Evolutionary conservation across 1,140 invertebrate genomes (phyloP).

Genomic region (Scaptodrosophila lebanonensis): DNA sequence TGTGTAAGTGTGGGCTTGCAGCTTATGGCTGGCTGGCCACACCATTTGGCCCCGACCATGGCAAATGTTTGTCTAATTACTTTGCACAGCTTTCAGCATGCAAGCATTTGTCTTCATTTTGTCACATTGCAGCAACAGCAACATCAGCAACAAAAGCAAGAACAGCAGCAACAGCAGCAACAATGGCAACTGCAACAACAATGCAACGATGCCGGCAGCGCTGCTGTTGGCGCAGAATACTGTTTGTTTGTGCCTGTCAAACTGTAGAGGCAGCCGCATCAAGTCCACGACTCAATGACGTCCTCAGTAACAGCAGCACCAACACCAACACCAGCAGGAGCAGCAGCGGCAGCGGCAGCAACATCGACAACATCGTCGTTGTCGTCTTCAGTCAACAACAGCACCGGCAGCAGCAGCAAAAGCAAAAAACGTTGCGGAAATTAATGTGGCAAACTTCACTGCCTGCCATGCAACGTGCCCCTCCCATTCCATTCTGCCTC

Average conservation of each 20-base stretch:
- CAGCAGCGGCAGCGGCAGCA: constrained; percentile 40
- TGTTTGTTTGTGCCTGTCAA: constrained; percentile 68
- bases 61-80: constrained; percentile 74
- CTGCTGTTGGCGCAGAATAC: constrained; percentile 16
- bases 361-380: constrained; percentile 14
- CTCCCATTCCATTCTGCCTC: not conserved
- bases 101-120: constrained; percentile 71
- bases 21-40: constrained; percentile 26
- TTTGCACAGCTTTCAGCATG: constrained; percentile 71
- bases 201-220: not conserved
- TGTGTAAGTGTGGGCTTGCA: constrained; percentile 18
- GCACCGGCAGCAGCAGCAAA: constrained; percentile 3
- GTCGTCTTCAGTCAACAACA: constrained; percentile 49
- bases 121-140: constrained; percentile 33
- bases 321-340: constrained; percentile 21
- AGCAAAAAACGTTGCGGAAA: constrained; percentile 39
- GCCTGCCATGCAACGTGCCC: not conserved
- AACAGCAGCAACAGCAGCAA: constrained; percentile 3
- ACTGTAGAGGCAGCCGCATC: constrained; percentile 2
- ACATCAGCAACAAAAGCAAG: constrained; percentile 1
- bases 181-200: not conserved
- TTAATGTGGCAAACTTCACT: constrained; percentile 62
- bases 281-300: too few relatives aligned
- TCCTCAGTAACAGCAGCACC: constrained; percentile 7
- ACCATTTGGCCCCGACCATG: constrained; percentile 35